A percentile compares a stretch with the other conserved stretches of the same genome.
Conservation (phyloP, 2,888 invertebrate species). For the Eretmocerus hayati region DNA sequence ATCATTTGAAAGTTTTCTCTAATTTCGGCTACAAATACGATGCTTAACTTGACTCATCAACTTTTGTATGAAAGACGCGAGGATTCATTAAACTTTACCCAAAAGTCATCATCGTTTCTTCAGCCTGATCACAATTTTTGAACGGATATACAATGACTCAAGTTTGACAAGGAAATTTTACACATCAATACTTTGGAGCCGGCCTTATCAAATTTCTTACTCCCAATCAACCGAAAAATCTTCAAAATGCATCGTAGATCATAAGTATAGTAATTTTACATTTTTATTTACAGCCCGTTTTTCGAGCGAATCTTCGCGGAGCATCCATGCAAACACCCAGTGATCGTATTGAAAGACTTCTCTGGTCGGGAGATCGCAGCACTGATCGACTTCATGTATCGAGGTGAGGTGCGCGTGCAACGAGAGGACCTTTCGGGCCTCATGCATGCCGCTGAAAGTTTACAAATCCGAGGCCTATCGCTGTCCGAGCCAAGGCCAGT, state of each 20-base stretch:
- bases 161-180: too few relatives aligned
- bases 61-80: neutral
- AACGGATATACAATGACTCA: too few relatives aligned
- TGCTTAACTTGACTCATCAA: neutral
- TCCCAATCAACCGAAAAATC: too few relatives aligned
- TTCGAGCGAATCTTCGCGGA: slow-evolving; percentile 84
- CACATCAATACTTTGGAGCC: too few relatives aligned
- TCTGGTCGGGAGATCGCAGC: slow-evolving; percentile 83
- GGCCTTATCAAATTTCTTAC: too few relatives aligned
- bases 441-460: slow-evolving; percentile 80
- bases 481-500: slow-evolving; percentile 50
- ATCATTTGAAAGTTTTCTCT: too few relatives aligned
- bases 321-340: slow-evolving; percentile 89
- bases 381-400: slow-evolving; percentile 89
- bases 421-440: slow-evolving; percentile 77
- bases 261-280: too few relatives aligned
- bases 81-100: too few relatives aligned
- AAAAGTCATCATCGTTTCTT: too few relatives aligned
- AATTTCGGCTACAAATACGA: too few relatives aligned
- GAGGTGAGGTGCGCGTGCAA: slow-evolving; percentile 82
- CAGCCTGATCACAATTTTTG: too few relatives aligned
- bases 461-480: slow-evolving; percentile 75
- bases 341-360: slow-evolving; percentile 86
- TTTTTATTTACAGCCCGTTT: slow-evolving; percentile 64
- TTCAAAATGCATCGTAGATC: too few relatives aligned